Conservation (phyloP, 2,888 invertebrate species). For the Stenoptilia bipunctidactyla region DNA sequence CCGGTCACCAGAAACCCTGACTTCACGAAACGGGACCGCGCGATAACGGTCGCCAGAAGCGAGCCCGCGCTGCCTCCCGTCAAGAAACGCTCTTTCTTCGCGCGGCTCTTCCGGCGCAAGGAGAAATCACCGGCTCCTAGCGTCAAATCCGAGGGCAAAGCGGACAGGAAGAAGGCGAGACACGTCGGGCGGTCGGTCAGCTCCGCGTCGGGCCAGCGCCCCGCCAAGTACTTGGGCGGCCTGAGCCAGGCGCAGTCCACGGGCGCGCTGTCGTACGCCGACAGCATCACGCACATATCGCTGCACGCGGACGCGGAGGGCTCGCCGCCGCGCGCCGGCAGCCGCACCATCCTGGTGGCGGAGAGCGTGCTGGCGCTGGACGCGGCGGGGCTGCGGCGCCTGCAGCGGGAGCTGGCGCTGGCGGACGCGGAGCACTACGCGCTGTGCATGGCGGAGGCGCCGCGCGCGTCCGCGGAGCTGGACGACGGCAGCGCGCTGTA, state of each 20-base stretch:
- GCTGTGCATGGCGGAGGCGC: constrained; percentile 87
- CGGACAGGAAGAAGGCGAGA: constrained; percentile 33
- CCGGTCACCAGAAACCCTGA: constrained; percentile 37
- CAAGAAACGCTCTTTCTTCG: constrained; percentile 61
- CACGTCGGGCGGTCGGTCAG: constrained; percentile 73
- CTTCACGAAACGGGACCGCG: constrained; percentile 19
- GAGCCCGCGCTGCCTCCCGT: constrained; percentile 55
- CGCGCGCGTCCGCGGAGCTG: constrained; percentile 88
- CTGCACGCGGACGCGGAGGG: constrained; percentile 70
- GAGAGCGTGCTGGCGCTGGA: constrained; percentile 61
- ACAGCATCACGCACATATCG: constrained; percentile 76
- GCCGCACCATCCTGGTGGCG: constrained; percentile 72
- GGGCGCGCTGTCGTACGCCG: constrained; percentile 58
- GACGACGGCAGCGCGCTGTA: constrained; percentile 91
- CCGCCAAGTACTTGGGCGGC: constrained; percentile 57
- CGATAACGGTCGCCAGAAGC: constrained; percentile 38
- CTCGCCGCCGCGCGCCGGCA: constrained; percentile 54
- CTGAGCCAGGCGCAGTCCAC: constrained; percentile 51
- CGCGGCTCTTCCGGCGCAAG: constrained; percentile 52
- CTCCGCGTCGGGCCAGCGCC: constrained; percentile 72
- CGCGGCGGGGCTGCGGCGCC: constrained; percentile 43
- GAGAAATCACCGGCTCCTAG: constrained; percentile 60
- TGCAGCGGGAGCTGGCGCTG: constrained; percentile 74
- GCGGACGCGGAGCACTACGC: constrained; percentile 92
- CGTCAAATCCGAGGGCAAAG: constrained; percentile 42